These are phyloP conservation scores for Telmatochromis brachygnathus DNA, from an alignment of 2,113 vertebrate species.

Conservation along the genomic window DNA sequence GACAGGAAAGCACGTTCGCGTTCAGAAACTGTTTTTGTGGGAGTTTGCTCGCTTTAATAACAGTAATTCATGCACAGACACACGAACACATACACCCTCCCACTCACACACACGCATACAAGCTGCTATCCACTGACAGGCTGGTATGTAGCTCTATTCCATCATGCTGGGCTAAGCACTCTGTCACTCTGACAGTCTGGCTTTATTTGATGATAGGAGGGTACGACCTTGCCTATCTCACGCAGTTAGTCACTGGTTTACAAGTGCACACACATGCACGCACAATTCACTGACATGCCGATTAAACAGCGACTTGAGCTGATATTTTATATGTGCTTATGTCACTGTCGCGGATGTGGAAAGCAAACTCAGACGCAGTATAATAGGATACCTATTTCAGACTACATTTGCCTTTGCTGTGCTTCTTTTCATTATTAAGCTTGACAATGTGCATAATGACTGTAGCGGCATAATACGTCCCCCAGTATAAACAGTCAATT, in stretches of 20 bases:
- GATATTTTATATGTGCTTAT: neutral
- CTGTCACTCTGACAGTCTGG: slow-evolving; percentile 43
- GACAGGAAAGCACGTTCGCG: neutral
- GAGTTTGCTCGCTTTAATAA: neutral
- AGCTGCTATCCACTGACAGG: slow-evolving; percentile 6
- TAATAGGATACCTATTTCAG: neutral
- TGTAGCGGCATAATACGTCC: neutral
- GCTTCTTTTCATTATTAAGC: neutral
- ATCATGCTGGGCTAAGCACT: slow-evolving; percentile 46
- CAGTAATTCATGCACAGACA: slow-evolving; percentile 5
- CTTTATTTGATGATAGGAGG: slow-evolving; percentile 53
- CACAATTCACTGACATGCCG: neutral
- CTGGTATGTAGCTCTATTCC: slow-evolving; percentile 5
- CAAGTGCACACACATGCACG: neutral
- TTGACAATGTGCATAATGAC: neutral
- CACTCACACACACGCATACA: neutral
- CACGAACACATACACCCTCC: neutral
- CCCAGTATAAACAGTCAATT: neutral
- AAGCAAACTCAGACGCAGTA: neutral
- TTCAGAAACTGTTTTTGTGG: neutral
- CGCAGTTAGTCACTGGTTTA: slow-evolving; percentile 22
- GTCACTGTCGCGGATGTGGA: neutral
- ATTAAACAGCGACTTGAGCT: neutral
- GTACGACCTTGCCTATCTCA: slow-evolving; percentile 50
- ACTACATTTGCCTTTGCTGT: neutral